Evolutionary conservation across 30 jellyfish, hydroid and myxozoan species (phyloP).

Genomic region (Pelagia noctiluca): DNA sequence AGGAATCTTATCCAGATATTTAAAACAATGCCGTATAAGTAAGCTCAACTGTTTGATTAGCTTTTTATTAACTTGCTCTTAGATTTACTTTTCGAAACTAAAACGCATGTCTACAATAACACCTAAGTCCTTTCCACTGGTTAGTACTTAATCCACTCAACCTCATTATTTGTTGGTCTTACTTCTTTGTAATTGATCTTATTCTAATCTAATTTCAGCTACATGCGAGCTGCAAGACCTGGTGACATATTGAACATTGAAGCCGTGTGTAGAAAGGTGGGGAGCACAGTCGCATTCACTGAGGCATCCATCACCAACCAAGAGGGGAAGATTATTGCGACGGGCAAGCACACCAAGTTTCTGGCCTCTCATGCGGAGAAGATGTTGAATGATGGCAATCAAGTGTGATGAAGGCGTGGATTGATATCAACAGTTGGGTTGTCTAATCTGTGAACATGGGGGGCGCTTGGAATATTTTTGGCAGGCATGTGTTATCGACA

Average conservation of each 20-base stretch:
- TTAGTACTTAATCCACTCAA: too few relatives aligned
- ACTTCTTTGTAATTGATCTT: too few relatives aligned
- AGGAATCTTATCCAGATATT: not conserved
- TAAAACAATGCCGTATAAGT: not conserved
- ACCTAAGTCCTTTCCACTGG: too few relatives aligned
- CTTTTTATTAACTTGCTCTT: not conserved
- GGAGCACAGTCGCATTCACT: conserved; percentile 74
- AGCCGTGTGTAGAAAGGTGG: conserved; percentile 76
- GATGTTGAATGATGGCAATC: too few relatives aligned
- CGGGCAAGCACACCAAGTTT: conserved; percentile 92
- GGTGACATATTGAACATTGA: conserved; percentile 85
- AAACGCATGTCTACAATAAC: too few relatives aligned
- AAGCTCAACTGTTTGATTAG: not conserved
- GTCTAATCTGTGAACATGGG: too few relatives aligned
- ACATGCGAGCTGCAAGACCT: conserved; percentile 74
- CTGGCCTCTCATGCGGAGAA: too few relatives aligned
- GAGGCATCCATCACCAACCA: conserved; percentile 73
- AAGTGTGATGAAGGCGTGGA: too few relatives aligned
- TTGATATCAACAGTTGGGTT: too few relatives aligned
- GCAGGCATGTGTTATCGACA: too few relatives aligned
- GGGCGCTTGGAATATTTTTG: too few relatives aligned
- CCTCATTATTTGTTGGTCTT: too few relatives aligned
- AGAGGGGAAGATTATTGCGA: conserved; percentile 82
- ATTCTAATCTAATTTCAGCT: conserved; percentile 25
- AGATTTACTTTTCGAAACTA: not conserved